phyloP scores from a whole-genome alignment of 1,140 invertebrate genomes.

The Potamilus streckersoni region DNA sequence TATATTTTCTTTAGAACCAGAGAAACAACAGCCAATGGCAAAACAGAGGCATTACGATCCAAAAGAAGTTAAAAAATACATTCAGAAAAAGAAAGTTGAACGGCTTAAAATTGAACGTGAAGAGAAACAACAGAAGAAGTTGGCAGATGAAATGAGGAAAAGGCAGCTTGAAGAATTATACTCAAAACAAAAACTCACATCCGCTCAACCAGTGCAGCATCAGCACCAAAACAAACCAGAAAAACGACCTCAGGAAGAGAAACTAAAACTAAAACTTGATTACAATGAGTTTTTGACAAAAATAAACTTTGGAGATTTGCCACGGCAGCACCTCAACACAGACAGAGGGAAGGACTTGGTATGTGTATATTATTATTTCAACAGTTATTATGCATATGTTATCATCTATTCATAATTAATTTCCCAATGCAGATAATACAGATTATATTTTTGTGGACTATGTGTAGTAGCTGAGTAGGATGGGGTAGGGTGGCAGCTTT shows the following conservation, averaged over 20 bases:
- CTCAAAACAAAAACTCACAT: slow-evolving; percentile 44
- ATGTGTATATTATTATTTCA: neutral
- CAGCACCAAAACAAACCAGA: slow-evolving; percentile 7
- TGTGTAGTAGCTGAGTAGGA: no score
- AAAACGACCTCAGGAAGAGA: neutral
- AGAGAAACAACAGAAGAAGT: slow-evolving; percentile 44
- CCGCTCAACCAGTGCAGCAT: slow-evolving; percentile 2
- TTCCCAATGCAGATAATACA: no score
- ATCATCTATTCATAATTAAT: no score
- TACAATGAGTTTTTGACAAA: slow-evolving; percentile 26
- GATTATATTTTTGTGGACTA: no score
- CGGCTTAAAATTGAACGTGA: slow-evolving; percentile 43
- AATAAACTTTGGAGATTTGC: slow-evolving; percentile 24
- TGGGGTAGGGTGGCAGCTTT: no score
- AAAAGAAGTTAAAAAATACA: slow-evolving; percentile 59
- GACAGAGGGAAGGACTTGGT: slow-evolving; percentile 31
- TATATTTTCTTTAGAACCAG: slow-evolving; percentile 32
- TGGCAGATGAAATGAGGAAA: slow-evolving; percentile 46
- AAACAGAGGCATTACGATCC: slow-evolving; percentile 64
- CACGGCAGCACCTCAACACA: slow-evolving; percentile 35
- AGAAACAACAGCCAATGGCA: slow-evolving; percentile 45
- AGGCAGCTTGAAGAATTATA: slow-evolving; percentile 49
- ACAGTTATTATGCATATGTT: no score
- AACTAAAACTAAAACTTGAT: neutral
- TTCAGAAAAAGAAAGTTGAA: slow-evolving; percentile 58